These are phyloP conservation scores for Tricholaema leucomelas DNA, from an alignment of 2,113 vertebrate genomes.

Conservation along the genomic window DNA sequence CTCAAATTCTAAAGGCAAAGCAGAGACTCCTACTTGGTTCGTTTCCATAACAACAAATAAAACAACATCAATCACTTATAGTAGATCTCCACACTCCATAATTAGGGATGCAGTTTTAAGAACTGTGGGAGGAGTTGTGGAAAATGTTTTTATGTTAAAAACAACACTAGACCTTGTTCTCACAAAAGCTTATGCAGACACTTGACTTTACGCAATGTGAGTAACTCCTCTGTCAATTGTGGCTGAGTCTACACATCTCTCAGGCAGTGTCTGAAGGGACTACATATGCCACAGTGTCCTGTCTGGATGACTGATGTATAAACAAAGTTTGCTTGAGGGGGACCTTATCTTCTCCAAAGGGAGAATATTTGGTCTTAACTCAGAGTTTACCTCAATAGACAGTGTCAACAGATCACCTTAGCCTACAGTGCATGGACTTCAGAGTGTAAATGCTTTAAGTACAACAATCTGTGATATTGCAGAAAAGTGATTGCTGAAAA, in stretches of 20 bases:
- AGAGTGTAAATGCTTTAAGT: neutral
- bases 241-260: neutral
- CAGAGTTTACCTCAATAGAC: neutral
- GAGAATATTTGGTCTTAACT: neutral
- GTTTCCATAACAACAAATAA: constrained; percentile 64
- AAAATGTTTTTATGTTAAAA: constrained; percentile 56
- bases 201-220: neutral
- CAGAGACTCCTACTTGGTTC: constrained; percentile 61
- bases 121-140: constrained; percentile 59
- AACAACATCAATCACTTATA: constrained; percentile 59
- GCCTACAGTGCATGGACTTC: neutral
- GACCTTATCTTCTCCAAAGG: neutral
- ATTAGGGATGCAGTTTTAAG: constrained; percentile 59
- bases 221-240: neutral
- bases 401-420: neutral
- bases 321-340: neutral
- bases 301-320: neutral
- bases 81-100: constrained; percentile 51
- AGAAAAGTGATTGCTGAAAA: neutral
- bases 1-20: constrained; percentile 41
- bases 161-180: constrained; percentile 24
- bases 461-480: neutral
- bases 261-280: neutral
- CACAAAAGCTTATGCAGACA: constrained; percentile 2
- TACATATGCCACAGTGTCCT: rapidly evolving